Conservation (phyloP, 2,797 vertebrate species). For the Hydrophis major region DNA sequence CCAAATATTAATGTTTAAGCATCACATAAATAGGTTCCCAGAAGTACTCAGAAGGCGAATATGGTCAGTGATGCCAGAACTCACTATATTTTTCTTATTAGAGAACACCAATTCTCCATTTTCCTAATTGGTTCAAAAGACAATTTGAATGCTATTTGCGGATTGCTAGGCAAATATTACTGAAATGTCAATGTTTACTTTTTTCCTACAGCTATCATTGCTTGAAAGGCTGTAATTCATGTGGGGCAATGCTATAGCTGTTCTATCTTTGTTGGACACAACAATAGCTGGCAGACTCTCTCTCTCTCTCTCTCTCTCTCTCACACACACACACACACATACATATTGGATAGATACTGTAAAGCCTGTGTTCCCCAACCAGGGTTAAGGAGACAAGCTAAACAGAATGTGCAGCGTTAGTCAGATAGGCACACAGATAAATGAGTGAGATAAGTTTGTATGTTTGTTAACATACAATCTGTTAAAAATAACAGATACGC, state of each 20-base stretch:
- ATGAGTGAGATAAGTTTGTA: too few species aligned
- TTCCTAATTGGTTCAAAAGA: slow-evolving; percentile 69
- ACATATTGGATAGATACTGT: too few species aligned
- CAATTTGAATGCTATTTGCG: slow-evolving; percentile 49
- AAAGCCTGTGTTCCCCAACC: too few species aligned
- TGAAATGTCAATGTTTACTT: slow-evolving; percentile 70
- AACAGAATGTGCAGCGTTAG: too few species aligned
- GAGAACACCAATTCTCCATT: slow-evolving; percentile 60
- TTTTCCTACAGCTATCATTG: slow-evolving; percentile 59
- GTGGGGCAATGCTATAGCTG: slow-evolving; percentile 47
- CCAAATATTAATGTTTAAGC: slow-evolving; percentile 12
- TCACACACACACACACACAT: not conserved
- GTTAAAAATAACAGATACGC: too few species aligned
- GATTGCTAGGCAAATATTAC: slow-evolving; percentile 68
- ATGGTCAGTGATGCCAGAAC: slow-evolving; percentile 51
- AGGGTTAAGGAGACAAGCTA: too few species aligned
- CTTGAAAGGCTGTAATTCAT: slow-evolving; percentile 58
- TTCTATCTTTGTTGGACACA: slow-evolving; percentile 47
- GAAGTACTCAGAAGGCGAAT: slow-evolving; percentile 39
- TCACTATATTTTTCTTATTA: slow-evolving; percentile 58
- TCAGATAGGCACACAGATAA: too few species aligned
- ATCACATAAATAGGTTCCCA: slow-evolving; percentile 34
- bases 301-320: not conserved
- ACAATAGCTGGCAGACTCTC: slow-evolving; percentile 28
- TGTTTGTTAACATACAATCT: too few species aligned